These are phyloP conservation scores for Lepidocolaptes lacrymiger DNA, from an alignment of 2,797 vertebrate genomes.

Conservation along the genomic window DNA sequence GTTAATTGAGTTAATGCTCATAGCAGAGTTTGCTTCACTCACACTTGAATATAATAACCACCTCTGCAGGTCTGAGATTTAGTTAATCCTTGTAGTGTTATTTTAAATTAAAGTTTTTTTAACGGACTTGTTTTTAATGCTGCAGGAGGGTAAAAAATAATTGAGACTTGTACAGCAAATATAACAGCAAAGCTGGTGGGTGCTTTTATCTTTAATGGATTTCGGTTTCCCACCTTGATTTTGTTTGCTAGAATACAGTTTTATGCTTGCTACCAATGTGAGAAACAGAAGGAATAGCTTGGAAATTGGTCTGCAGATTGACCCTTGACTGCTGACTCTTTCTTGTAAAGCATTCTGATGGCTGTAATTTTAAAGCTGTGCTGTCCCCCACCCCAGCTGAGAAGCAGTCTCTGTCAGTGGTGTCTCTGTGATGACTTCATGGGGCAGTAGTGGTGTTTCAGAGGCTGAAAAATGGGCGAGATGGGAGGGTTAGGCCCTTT, in stretches of 20 bases:
- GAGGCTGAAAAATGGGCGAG: background rate
- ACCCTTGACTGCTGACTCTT: background rate
- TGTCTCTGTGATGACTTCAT: background rate
- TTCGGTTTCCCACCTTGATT: background rate
- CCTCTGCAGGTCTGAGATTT: background rate
- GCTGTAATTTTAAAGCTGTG: background rate
- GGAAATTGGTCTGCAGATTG: background rate
- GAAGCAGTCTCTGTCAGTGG: background rate
- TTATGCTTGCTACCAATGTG: background rate
- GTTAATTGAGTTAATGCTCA: background rate
- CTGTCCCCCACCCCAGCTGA: background rate
- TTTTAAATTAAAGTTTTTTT: background rate
- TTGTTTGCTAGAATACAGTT: background rate
- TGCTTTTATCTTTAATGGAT: background rate
- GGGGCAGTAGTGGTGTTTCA: background rate
- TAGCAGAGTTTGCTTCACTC: background rate
- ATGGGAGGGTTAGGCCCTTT: background rate
- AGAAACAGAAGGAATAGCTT: background rate
- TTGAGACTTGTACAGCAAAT: background rate
- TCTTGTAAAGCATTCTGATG: background rate
- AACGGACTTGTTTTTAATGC: background rate
- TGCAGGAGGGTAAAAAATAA: background rate
- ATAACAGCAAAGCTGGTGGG: background rate
- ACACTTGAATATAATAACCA: background rate
- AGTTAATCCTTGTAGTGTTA: background rate